A percentile compares a stretch with the other conserved stretches of the same genome.
phyloP scores from a whole-genome alignment of 2,888 invertebrate species.

The Hedychridium roseum region DNA sequence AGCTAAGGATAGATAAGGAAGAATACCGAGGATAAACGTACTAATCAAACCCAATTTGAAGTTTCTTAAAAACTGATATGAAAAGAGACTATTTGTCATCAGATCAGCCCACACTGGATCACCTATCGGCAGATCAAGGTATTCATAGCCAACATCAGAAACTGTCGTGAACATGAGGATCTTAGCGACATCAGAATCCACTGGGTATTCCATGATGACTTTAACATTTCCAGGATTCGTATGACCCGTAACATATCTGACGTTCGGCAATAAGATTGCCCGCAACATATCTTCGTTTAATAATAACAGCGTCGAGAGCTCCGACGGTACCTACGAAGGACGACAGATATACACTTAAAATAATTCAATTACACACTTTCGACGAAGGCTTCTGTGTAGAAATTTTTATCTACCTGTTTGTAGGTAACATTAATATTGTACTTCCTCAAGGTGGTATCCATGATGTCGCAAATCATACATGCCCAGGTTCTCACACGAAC shows the following conservation, averaged over 20 bases:
- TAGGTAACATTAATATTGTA: constrained; percentile 50
- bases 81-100: constrained; percentile 27
- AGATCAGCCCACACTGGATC: constrained; percentile 15
- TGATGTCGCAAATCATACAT: no score
- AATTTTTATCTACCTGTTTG: constrained; percentile 38
- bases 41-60: constrained; percentile 2
- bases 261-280: constrained; percentile 19
- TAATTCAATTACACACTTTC: background rate
- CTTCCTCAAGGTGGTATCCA: constrained; percentile 53
- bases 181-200: constrained; percentile 39
- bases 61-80: constrained; percentile 4
- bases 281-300: constrained; percentile 36
- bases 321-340: constrained; percentile 43
- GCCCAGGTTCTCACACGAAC: constrained; percentile 42
- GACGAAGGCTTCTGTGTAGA: background rate
- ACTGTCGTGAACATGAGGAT: constrained; percentile 45
- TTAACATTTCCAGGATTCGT: constrained; percentile 39
- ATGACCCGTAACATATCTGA: constrained; percentile 32
- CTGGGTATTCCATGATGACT: constrained; percentile 42
- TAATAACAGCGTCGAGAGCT: constrained; percentile 12
- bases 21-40: constrained; percentile 13
- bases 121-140: constrained; percentile 16
- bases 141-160: constrained; percentile 38
- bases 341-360: background rate
- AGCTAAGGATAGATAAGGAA: no score